Evolutionary conservation across 2,797 vertebrate genomes (phyloP).

Genomic region (Urophycis tenuis): DNA sequence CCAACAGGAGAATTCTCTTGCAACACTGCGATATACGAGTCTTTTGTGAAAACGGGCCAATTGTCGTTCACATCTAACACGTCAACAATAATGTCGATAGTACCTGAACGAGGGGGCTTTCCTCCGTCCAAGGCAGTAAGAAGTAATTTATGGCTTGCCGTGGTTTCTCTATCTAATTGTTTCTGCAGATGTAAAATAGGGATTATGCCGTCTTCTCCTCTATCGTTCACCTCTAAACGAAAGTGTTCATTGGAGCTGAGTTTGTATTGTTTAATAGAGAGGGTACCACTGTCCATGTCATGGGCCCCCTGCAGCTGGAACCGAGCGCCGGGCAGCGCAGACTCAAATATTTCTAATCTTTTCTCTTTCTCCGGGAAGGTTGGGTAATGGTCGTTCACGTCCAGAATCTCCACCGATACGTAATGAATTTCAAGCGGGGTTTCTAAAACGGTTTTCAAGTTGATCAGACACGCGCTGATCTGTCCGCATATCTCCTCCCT

Average conservation of each 20-base stretch:
- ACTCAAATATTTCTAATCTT: conserved; percentile 64
- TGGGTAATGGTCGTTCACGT: conserved; percentile 72
- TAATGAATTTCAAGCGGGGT: conserved; percentile 73
- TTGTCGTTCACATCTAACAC: conserved; percentile 75
- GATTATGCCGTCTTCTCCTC: conserved; percentile 49
- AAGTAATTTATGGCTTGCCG: conserved; percentile 35
- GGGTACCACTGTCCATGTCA: conserved; percentile 64
- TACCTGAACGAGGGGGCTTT: conserved; percentile 54
- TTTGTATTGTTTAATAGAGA: conserved; percentile 65
- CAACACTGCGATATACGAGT: conserved; percentile 49
- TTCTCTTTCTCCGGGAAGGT: conserved; percentile 61
- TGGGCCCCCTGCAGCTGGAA: conserved; percentile 64
- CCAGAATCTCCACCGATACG: conserved; percentile 64
- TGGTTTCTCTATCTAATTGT: conserved; percentile 57
- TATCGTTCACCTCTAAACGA: conserved; percentile 53
- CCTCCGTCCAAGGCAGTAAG: conserved; percentile 66
- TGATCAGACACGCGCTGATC: conserved; percentile 59
- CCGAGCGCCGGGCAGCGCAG: conserved; percentile 50
- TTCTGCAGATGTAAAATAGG: conserved; percentile 58
- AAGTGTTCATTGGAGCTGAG: conserved; percentile 60
- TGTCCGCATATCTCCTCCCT: conserved; percentile 60
- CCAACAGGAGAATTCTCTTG: conserved; percentile 58
- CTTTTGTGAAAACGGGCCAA: conserved; percentile 58
- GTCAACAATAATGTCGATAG: conserved; percentile 55
- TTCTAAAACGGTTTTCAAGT: conserved; percentile 70